Conservation (phyloP, 2,113 vertebrate genomes). For the Psephotus haematonotus region DNA sequence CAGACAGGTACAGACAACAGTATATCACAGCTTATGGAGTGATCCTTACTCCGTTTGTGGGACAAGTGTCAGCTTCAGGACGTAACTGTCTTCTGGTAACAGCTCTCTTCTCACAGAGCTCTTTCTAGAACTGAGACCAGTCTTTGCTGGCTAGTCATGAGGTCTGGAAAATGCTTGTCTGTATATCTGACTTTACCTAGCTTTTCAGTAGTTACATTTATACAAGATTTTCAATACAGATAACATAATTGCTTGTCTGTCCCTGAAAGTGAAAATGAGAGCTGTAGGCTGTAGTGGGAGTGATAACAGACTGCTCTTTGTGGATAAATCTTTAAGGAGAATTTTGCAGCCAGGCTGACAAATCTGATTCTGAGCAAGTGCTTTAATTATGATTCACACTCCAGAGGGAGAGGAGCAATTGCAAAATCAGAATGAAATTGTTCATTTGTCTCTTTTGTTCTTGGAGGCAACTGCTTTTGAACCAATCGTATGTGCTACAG, state of each 20-base stretch:
- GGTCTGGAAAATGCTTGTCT: background rate
- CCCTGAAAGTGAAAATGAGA: conserved; percentile 20
- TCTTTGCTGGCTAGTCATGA: background rate
- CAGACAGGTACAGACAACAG: background rate
- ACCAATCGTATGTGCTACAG: background rate
- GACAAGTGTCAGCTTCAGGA: background rate
- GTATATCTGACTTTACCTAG: background rate
- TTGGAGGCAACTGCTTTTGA: conserved; percentile 42
- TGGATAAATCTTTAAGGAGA: conserved; percentile 31
- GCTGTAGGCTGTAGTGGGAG: background rate
- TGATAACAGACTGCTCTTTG: conserved; percentile 20
- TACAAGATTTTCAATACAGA: background rate
- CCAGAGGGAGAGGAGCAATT: conserved; percentile 30
- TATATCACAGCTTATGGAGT: background rate
- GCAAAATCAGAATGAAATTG: conserved; percentile 31
- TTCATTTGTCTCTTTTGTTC: conserved; percentile 54
- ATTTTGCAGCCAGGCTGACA: conserved; percentile 33
- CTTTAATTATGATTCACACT: conserved; percentile 46
- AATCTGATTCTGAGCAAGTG: conserved; percentile 44
- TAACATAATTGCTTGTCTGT: conserved; percentile 11
- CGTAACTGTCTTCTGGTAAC: background rate
- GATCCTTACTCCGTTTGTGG: background rate
- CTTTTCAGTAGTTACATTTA: background rate
- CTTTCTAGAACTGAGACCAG: background rate
- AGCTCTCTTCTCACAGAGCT: background rate